Base-by-base conservation (phyloP, 2,797 vertebrate genomes). In the Clamator glandarius region DNA sequence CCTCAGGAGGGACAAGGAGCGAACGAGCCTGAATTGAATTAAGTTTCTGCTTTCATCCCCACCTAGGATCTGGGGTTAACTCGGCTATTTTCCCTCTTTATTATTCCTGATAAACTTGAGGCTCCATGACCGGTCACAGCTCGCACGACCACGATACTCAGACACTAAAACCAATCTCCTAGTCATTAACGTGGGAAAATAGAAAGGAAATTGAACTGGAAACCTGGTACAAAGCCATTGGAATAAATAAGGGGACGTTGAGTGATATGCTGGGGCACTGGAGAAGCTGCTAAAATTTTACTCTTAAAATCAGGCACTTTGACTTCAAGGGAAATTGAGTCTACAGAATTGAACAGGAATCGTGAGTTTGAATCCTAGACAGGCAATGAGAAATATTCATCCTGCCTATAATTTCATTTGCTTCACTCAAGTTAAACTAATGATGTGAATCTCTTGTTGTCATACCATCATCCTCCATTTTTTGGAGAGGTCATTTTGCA, bases 191-290 rank as follows among this genome's bases (percentile, higher is more conserved):
- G 87, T 95, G 64, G 95, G 84, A 94, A 95, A 93, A 90, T 85
- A 94, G 94, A 87, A 87, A 91, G 93, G 93, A 95, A 96, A 96
- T 95, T 93, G 92, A 91, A 87, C 76, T 94, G 76, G 58, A 94
- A 94, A 83, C 74, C 72, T 83, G 66, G 46, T 89, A 33, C 90
- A 94, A 94, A 95, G 42, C 58, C 54, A 51, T 66, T 95, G 92
- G 92, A 92, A 89, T 93, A 90, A 92, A 93, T 91, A 95, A 89
- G 42, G 35, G 42, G n/a, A 69, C 92, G 92, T 93, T n/a, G 64
- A 78, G 62, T 80, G 81, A 83, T 92, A 46, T 26, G 12, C 66
- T 70, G 21, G 69, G 78, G 84, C 39, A 83, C 12, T 2, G 1
- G 35, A 89, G 48, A 75, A 77, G 72, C 89, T 95, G 78, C 93